phyloP scores from a whole-genome alignment of 2,888 invertebrate genomes.

The Papilio demoleus region DNA sequence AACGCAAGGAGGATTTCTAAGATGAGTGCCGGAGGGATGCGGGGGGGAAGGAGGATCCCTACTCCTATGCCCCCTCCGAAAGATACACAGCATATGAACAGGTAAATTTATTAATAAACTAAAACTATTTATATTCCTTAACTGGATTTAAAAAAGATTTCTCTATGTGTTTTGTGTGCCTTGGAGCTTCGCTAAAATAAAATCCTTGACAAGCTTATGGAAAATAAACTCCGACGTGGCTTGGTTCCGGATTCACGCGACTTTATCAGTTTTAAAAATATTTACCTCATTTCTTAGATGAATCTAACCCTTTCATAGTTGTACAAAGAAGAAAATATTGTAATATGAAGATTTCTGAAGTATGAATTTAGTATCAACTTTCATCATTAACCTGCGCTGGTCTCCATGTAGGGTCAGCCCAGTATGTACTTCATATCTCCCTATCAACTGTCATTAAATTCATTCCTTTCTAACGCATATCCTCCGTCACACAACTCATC shows the following conservation, averaged over 20 bases:
- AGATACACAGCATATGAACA: constrained; percentile 53
- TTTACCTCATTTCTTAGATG: neutral
- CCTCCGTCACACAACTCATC: too few relatives aligned
- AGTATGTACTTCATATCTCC: too few relatives aligned
- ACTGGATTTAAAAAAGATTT: neutral
- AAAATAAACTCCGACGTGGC: neutral
- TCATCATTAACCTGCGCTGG: too few relatives aligned
- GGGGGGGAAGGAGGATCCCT: constrained; percentile 74
- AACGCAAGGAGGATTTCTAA: constrained; percentile 51
- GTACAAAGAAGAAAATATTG: neutral
- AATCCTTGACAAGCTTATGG: neutral
- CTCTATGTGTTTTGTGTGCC: neutral
- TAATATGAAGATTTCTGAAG: neutral
- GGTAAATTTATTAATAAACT: constrained; percentile 48
- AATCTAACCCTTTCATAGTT: neutral
- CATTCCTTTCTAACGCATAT: too few relatives aligned
- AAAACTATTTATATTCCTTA: neutral
- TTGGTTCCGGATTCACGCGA: neutral
- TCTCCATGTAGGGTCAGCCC: too few relatives aligned
- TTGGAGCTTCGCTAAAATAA: neutral
- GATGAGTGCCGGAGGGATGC: constrained; percentile 67
- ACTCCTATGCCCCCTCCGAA: constrained; percentile 78
- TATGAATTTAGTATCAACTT: neutral
- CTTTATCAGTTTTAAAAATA: constrained; percentile 5
- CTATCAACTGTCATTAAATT: too few relatives aligned